A percentile compares a stretch with the other conserved stretches of the same genome.
phyloP scores from a whole-genome alignment of 2,888 invertebrate genomes.

The Andrena bicolor region DNA sequence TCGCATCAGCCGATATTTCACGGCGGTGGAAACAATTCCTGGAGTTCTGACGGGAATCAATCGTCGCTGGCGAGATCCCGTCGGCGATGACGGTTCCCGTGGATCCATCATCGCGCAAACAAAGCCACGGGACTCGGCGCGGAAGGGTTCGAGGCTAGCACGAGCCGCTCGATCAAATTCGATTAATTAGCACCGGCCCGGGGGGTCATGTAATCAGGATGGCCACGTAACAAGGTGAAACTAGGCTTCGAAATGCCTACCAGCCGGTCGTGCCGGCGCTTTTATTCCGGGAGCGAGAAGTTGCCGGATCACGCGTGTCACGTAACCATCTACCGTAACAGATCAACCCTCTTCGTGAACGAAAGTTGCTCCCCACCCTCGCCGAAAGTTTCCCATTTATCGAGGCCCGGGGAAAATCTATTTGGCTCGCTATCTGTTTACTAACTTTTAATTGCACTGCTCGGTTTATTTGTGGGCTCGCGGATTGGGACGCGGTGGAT shows the following conservation, averaged over 20 bases:
- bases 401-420: constrained; percentile 23
- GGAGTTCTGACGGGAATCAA: constrained; percentile 18
- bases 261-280: constrained; percentile 1
- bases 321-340: constrained; percentile 35
- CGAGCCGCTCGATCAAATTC: constrained; percentile 26
- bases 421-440: constrained; percentile 29
- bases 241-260: constrained; percentile 2
- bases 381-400: constrained; percentile 45
- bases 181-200: constrained; percentile 40
- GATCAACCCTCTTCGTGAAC: not conserved
- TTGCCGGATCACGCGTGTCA: constrained; percentile 25
- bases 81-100: not conserved
- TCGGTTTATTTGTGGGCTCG: not conserved
- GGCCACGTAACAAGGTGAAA: constrained; percentile 29
- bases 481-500: not conserved
- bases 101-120: constrained; percentile 20
- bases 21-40: constrained; percentile 16
- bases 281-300: constrained; percentile 12
- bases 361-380: constrained; percentile 4
- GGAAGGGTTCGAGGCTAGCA: not conserved
- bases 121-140: constrained; percentile 3
- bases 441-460: constrained; percentile 52
- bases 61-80: not conserved
- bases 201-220: not conserved
- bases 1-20: constrained; percentile 7